These are phyloP conservation scores for Amazona guildingii DNA, from an alignment of 2,113 vertebrate genomes.

Conservation along the genomic window DNA sequence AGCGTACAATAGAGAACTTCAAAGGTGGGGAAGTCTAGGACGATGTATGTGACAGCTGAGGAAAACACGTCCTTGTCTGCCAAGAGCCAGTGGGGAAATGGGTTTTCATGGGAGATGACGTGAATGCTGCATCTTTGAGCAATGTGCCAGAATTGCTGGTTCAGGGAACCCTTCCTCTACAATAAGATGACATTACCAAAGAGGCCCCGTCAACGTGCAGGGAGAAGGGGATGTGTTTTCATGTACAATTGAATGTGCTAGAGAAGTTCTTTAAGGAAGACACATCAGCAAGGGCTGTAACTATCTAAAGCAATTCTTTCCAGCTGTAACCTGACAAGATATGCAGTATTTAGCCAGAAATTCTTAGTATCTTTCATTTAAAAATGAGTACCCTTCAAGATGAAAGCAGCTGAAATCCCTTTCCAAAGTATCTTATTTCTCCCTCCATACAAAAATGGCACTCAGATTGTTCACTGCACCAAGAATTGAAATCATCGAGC, in stretches of 20 bases:
- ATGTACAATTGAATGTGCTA: not conserved
- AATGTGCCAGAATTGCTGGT: not conserved
- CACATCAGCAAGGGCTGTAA: not conserved
- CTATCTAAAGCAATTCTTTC: not conserved
- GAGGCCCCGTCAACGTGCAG: fast-evolving
- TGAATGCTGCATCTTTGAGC: not conserved
- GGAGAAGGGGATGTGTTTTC: not conserved
- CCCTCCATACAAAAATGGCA: not conserved
- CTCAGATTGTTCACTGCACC: not conserved
- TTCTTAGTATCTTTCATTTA: not conserved
- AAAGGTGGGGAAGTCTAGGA: not conserved
- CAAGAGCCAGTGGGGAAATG: not conserved
- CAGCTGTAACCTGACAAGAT: not conserved
- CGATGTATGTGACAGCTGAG: not conserved
- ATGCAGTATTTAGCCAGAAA: not conserved
- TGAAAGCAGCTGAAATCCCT: not conserved
- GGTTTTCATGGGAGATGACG: not conserved
- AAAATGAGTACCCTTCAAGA: not conserved
- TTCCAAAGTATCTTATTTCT: not conserved
- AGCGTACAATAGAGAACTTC: not conserved
- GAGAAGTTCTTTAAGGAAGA: not conserved
- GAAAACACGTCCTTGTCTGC: not conserved
- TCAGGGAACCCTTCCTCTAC: not conserved
- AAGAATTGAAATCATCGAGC: not conserved
- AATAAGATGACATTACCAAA: not conserved